A percentile compares a stretch with the other conserved stretches of the same genome.
Evolutionary conservation across 2,888 invertebrate genomes (phyloP).

Genomic region (Ophraella communa): DNA sequence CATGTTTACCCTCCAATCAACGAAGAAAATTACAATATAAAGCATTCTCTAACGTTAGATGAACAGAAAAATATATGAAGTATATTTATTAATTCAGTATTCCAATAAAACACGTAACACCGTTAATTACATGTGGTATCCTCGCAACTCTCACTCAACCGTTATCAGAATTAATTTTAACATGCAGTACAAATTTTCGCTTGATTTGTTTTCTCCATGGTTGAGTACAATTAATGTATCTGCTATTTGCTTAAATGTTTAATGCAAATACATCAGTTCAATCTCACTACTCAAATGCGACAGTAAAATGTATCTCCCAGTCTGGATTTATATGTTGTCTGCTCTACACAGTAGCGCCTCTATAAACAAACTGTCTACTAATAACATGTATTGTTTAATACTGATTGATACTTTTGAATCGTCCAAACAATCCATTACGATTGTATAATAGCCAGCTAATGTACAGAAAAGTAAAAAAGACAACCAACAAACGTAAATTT

Average conservation of each 20-base stretch:
- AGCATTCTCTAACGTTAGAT: too few relatives aligned
- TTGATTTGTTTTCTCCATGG: background rate
- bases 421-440: background rate
- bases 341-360: background rate
- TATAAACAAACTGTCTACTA: background rate
- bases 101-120: background rate
- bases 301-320: background rate
- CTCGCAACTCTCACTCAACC: background rate
- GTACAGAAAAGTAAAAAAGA: too few relatives aligned
- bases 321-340: background rate
- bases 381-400: background rate
- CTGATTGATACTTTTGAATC: background rate
- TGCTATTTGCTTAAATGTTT: background rate
- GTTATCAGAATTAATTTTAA: background rate
- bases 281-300: background rate
- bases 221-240: constrained; percentile 3
- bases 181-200: background rate
- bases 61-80: too few relatives aligned
- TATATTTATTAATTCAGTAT: background rate
- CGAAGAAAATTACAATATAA: too few relatives aligned
- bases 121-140: too few relatives aligned
- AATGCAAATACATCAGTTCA: constrained; percentile 1
- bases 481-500: too few relatives aligned
- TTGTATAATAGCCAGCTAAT: too few relatives aligned
- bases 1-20: too few relatives aligned